Evolutionary conservation across 2,113 vertebrate genomes (phyloP).

Genomic region (Lethenteron camtschaticum): DNA sequence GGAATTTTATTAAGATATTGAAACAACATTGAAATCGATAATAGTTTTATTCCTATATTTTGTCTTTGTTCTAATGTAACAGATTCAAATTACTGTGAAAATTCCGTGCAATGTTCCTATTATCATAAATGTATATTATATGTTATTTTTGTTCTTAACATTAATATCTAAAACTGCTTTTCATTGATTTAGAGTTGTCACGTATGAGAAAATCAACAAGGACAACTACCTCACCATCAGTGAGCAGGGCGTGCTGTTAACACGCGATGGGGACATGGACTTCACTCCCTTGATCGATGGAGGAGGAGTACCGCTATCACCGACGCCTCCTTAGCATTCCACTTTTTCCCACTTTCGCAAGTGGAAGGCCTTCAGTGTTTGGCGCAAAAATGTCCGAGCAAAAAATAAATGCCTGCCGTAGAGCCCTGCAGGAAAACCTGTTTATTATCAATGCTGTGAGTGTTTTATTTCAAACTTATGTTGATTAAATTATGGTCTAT

Average conservation of each 20-base stretch:
- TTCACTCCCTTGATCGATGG: conserved; percentile 25
- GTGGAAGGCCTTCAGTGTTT: conserved; percentile 40
- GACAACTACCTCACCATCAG: conserved; percentile 35
- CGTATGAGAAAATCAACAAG: conserved; percentile 25
- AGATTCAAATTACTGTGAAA: neutral
- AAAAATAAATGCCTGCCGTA: conserved; percentile 21
- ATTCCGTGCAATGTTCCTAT: neutral
- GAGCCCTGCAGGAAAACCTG: conserved; percentile 23
- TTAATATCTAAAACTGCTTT: neutral
- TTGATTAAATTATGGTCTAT: neutral
- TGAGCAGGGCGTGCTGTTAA: conserved; percentile 21
- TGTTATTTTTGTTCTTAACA: conserved; percentile 5
- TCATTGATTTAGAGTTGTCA: conserved; percentile 23
- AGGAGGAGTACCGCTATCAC: conserved; percentile 30
- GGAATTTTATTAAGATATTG: neutral
- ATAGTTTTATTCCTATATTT: neutral
- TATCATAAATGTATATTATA: neutral
- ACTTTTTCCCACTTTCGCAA: conserved; percentile 38
- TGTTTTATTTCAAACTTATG: conserved; percentile 12
- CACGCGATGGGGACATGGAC: conserved; percentile 17
- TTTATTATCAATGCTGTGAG: conserved; percentile 39
- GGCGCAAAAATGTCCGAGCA: conserved; percentile 36
- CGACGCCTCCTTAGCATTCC: conserved; percentile 29
- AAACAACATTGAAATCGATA: neutral
- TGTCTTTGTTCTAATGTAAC: neutral